Evolutionary conservation across 2,797 vertebrate genomes (phyloP), one percentile per base, ranked within the genome.

Genomic region (Oryzias sinensis): DNA sequence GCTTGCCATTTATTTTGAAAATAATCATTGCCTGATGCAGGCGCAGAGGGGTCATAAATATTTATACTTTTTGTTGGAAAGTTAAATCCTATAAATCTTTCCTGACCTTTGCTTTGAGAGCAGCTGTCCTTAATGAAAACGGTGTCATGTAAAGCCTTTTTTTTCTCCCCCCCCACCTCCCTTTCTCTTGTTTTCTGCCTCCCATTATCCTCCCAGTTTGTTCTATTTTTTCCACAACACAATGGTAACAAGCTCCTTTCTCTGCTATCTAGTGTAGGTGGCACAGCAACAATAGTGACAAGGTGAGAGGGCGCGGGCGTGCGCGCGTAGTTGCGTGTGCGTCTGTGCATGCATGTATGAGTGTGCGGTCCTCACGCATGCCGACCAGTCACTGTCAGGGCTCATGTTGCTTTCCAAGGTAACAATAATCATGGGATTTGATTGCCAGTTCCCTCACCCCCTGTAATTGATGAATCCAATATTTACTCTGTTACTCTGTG

Each of bases 401-500:
- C 85, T 83, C 80, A 77, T 85, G 84, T 76, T 90, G 89, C 79
- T 86, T 81, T 86, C 65, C 62, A 89, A 85, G 85, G 90, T 90
- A 94, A 93, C 87, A 92, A 93, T 93, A 89, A 93, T 91, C 91
- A 88, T 83, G 90, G 91, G 87, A 92, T 94, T 93, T 95, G 92
- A 95, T 93, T 92, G 90, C 85, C 90, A 91, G 89, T 85, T 85
- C 84, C 89, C 91, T 91, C 82, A 76, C 68, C 89, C 90, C 91
- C 88, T 92, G 94, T 97, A 96, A 96, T 96, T 96, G 93, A 97
- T 93, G 88, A 86, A 79, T 89, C 90, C 94, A 94, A 94, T 96
- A 94, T 97, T 96, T 95, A 94, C 93, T 92, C 86, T 93, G 93
- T 94, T 94, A 96, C 93, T 37, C 93, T 95, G 92, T 87, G 85